Evolutionary conservation across 1,140 invertebrate species (phyloP).

Genomic region (Aphaenogaster floridana): DNA sequence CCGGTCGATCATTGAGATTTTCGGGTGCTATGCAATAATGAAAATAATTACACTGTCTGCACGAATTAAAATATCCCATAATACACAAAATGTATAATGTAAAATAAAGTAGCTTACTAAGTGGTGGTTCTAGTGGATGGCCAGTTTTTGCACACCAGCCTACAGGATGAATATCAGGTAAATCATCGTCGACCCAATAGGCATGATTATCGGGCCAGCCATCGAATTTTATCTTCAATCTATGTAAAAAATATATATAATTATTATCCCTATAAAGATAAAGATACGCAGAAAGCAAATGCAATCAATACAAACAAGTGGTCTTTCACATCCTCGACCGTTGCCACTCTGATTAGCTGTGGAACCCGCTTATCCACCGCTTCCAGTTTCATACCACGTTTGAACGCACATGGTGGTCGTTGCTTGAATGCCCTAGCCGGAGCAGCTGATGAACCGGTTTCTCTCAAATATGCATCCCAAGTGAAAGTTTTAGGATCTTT

Average conservation of each 20-base stretch:
- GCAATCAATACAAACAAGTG: constrained; percentile 86
- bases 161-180: constrained; percentile 95
- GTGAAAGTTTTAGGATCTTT: constrained; percentile 92
- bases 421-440: constrained; percentile 95
- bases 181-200: constrained; percentile 97
- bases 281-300: neutral
- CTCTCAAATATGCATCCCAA: constrained; percentile 95
- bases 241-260: constrained; percentile 50
- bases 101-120: constrained; percentile 87
- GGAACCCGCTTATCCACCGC: constrained; percentile 95
- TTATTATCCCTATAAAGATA: neutral
- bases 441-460: constrained; percentile 92
- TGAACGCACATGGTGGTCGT: constrained; percentile 93
- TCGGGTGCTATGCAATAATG: constrained; percentile 86
- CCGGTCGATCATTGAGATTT: constrained; percentile 88
- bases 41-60: neutral
- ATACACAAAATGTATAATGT: neutral
- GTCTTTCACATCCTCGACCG: constrained; percentile 92
- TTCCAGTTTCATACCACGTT: constrained; percentile 95
- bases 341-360: constrained; percentile 94
- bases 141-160: constrained; percentile 96
- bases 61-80: constrained; percentile 8
- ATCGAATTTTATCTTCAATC: constrained; percentile 95
- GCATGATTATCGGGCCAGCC: constrained; percentile 95
- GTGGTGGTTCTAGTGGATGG: constrained; percentile 94